Conservation (phyloP, 2,113 vertebrate genomes). For the Periophthalmus modestus region DNA sequence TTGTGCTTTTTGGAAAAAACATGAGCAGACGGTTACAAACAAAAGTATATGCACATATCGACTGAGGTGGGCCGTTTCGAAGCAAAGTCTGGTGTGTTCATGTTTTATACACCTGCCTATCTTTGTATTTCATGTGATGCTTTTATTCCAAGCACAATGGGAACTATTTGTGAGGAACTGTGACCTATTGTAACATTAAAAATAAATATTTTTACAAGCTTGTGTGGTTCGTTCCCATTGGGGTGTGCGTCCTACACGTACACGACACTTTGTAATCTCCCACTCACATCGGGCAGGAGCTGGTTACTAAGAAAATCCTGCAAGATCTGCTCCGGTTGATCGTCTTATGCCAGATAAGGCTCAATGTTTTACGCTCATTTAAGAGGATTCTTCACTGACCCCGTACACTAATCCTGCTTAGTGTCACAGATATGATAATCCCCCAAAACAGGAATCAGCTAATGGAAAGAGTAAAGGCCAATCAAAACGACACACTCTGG, state of each 20-base stretch:
- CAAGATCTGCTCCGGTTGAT: conserved; percentile 56
- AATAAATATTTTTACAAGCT: conserved; percentile 96
- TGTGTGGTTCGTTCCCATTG: conserved; percentile 14
- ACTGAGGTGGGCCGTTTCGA: conserved; percentile 73
- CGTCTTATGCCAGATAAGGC: conserved; percentile 57
- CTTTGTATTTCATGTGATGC: conserved; percentile 80
- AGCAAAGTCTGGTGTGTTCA: conserved; percentile 36
- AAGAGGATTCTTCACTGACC: conserved; percentile 65
- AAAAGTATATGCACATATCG: conserved; percentile 60
- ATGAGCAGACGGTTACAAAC: not conserved
- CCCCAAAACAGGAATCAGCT: conserved; percentile 52
- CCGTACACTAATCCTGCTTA: conserved; percentile 53
- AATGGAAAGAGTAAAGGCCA: conserved; percentile 44
- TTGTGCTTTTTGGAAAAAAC: conserved; percentile 76
- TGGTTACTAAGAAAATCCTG: conserved; percentile 34
- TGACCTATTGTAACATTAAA: conserved; percentile 86
- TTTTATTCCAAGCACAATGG: conserved; percentile 91
- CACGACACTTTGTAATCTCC: conserved; percentile 3
- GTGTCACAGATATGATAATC: conserved; percentile 54
- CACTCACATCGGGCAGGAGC: conserved; percentile 15
- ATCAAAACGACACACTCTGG: conserved; percentile 13
- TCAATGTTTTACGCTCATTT: conserved; percentile 53
- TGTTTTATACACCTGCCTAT: conserved; percentile 74
- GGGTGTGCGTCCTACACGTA: not conserved
- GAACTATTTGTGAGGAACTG: conserved; percentile 88